phyloP scores from a whole-genome alignment of 92 coral and sea anemone species.

The Zoanthus sansibaricus region DNA sequence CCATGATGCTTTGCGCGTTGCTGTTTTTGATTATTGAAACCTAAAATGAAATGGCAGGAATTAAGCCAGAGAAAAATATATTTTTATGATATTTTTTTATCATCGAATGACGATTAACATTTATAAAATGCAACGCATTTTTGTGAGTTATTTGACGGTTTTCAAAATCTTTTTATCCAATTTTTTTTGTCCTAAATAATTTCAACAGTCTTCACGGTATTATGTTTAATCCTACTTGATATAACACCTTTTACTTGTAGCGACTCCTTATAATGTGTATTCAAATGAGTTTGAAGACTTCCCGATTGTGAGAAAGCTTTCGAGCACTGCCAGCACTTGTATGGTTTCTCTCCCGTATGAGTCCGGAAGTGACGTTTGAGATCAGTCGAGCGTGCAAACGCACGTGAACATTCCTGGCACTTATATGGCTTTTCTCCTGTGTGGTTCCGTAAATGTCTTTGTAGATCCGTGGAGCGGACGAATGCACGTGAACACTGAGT shows the following conservation, averaged over 20 bases:
- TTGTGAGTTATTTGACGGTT: background rate
- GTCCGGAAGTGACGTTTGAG: slow-evolving; percentile 98
- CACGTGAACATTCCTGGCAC: slow-evolving; percentile 95
- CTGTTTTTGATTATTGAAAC: no score
- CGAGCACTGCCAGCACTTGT: slow-evolving; percentile 99
- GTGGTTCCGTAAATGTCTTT: slow-evolving; percentile 96
- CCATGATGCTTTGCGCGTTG: no score
- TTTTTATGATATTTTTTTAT: no score
- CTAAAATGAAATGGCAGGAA: no score
- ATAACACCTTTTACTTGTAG: slow-evolving; percentile 90
- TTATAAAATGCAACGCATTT: background rate
- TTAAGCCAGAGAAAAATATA: no score
- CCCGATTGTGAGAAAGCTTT: slow-evolving; percentile 99
- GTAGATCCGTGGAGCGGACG: slow-evolving; percentile 99
- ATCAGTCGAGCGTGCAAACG: slow-evolving; percentile 99
- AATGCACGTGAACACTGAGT: slow-evolving; percentile 99
- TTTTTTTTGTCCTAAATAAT: background rate
- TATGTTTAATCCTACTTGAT: slow-evolving; percentile 37
- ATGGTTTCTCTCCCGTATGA: slow-evolving; percentile 98
- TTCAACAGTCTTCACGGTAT: background rate
- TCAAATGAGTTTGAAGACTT: slow-evolving; percentile 93
- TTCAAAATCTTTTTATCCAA: background rate
- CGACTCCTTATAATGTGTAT: slow-evolving; percentile 94
- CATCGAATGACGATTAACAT: background rate
- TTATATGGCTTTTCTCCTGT: slow-evolving; percentile 98